phyloP scores from a whole-genome alignment of 1,140 invertebrate species.

The Drosophila persimilis region DNA sequence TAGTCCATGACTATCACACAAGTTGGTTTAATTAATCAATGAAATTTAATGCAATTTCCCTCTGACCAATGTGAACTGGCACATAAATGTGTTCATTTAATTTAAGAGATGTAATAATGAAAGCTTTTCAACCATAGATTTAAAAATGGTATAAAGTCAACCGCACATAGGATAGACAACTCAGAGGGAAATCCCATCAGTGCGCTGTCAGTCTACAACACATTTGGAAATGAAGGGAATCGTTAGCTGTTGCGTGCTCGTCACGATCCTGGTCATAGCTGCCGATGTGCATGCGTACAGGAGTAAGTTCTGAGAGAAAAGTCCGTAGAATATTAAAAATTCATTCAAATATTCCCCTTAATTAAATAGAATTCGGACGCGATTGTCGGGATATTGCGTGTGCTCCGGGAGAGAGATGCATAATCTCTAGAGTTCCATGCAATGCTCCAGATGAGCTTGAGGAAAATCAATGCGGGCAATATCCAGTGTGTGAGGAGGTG shows the following conservation, averaged over 20 bases:
- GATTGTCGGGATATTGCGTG: conserved; percentile 53
- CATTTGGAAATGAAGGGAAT: conserved; percentile 8
- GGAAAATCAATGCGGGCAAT: conserved; percentile 44
- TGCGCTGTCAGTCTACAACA: conserved; percentile 2
- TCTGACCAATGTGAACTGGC: neutral
- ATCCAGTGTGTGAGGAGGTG: conserved; percentile 41
- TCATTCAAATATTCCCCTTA: neutral
- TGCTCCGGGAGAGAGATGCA: conserved; percentile 25
- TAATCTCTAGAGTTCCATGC: conserved; percentile 32
- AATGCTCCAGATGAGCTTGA: conserved; percentile 26
- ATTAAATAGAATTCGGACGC: conserved; percentile 42
- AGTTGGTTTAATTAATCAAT: neutral
- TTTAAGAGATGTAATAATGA: conserved; percentile 32
- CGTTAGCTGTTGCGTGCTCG: neutral
- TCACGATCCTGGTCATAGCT: conserved; percentile 10
- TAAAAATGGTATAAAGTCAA: conserved; percentile 25
- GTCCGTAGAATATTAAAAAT: too few species aligned
- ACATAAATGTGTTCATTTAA: conserved; percentile 5
- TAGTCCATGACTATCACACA: neutral
- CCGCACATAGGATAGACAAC: neutral
- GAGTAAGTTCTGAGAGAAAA: conserved; percentile 34
- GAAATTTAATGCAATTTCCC: neutral
- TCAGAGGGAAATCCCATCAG: conserved; percentile 10
- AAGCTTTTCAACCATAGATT: conserved; percentile 14
- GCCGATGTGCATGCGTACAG: conserved; percentile 4